Evolutionary conservation across 2,113 vertebrate genomes (phyloP).

Genomic region (Alaudala cheleensis): DNA sequence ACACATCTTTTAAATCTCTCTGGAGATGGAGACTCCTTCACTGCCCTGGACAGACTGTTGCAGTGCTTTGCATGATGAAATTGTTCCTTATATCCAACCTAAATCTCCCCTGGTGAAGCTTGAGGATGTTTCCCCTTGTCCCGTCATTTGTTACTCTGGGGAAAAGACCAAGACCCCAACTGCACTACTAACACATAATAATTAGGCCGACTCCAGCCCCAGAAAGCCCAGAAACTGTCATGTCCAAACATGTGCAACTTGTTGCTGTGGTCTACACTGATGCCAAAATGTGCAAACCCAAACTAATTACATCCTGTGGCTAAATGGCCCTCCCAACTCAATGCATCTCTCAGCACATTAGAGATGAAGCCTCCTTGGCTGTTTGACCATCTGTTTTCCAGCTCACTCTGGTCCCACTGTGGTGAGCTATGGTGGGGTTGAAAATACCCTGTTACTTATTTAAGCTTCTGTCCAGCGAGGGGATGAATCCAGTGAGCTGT

Average conservation of each 20-base stretch:
- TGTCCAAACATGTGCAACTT: not conserved
- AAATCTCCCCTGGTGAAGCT: not conserved
- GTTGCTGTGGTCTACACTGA: not conserved
- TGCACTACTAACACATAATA: not conserved
- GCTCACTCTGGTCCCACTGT: not conserved
- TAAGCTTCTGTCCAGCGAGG: not conserved
- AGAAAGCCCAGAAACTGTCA: not conserved
- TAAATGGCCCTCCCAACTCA: not conserved
- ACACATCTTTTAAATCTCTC: rapidly evolving
- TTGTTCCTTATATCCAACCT: not conserved
- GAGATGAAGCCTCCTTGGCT: not conserved
- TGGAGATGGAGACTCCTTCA: not conserved
- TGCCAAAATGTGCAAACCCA: slow-evolving; percentile 24
- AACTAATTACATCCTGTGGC: slow-evolving; percentile 7
- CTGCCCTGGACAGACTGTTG: not conserved
- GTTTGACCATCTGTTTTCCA: slow-evolving; percentile 5
- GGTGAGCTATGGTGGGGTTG: not conserved
- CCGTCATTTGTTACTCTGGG: not conserved
- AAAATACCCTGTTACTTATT: slow-evolving; percentile 34
- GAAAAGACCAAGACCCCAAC: not conserved
- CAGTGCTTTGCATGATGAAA: not conserved
- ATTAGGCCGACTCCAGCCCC: not conserved
- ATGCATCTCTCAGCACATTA: not conserved
- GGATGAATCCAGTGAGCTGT: not conserved
- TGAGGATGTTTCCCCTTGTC: rapidly evolving